Evolutionary conservation across 2,888 invertebrate genomes (phyloP).

Genomic region (Eilema caniola): DNA sequence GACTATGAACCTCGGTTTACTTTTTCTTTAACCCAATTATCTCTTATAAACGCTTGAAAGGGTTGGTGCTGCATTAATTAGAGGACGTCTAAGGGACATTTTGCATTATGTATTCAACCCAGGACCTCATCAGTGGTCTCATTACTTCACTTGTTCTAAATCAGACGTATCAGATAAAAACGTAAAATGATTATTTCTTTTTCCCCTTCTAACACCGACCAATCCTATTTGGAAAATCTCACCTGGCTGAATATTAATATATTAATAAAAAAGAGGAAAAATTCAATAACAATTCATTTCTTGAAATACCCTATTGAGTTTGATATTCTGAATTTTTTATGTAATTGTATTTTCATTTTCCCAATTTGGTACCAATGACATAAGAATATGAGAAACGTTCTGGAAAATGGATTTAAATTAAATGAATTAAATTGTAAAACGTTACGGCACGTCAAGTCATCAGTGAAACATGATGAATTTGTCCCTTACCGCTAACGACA

Average conservation of each 20-base stretch:
- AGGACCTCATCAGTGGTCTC: neutral
- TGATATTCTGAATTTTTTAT: neutral
- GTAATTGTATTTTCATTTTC: conserved; percentile 7
- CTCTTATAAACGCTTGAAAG: conserved; percentile 4
- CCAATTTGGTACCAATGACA: conserved; percentile 19
- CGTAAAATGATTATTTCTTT: neutral
- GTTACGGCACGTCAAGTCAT: conserved; percentile 29
- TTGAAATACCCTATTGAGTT: neutral
- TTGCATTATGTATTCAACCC: neutral
- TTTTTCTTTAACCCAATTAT: conserved; percentile 18
- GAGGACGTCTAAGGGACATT: neutral
- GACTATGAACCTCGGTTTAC: conserved; percentile 1
- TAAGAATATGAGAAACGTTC: conserved; percentile 16
- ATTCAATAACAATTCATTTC: conserved; percentile 4
- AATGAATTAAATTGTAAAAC: conserved; percentile 37
- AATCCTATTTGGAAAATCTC: neutral
- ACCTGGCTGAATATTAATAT: neutral
- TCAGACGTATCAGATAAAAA: conserved; percentile 1
- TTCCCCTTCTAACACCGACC: neutral
- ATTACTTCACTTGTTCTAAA: conserved; percentile 4
- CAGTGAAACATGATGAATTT: conserved; percentile 44
- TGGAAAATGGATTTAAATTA: neutral
- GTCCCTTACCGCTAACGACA: conserved; percentile 44
- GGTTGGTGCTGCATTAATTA: neutral
- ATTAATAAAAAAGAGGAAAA: neutral